Conservation (phyloP, 2,797 vertebrate genomes). For the Anabacerthia variegaticeps region DNA sequence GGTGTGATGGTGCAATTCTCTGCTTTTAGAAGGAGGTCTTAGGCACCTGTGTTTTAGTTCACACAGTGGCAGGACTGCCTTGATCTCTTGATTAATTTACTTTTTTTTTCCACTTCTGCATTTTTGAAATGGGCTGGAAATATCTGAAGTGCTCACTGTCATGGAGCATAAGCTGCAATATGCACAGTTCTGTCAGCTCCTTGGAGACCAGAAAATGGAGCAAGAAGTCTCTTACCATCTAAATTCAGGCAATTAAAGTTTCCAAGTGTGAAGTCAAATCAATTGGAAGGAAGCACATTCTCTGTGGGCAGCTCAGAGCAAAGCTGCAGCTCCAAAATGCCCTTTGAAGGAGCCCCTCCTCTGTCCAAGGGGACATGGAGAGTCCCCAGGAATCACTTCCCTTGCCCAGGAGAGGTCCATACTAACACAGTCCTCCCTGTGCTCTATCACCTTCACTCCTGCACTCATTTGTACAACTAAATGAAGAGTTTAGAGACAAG, state of each 20-base stretch:
- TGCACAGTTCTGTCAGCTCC: neutral
- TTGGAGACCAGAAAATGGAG: neutral
- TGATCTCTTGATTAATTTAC: neutral
- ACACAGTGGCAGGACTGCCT: neutral
- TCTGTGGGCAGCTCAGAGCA: neutral
- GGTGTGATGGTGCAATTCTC: neutral
- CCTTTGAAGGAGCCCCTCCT: neutral
- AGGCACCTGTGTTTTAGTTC: neutral
- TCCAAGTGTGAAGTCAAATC: neutral
- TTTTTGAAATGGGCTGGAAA: neutral
- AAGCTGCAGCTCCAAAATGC: neutral
- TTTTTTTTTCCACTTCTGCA: neutral
- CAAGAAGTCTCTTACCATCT: neutral
- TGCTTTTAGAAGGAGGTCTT: neutral
- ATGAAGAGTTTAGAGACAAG: neutral
- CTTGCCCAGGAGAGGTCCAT: neutral
- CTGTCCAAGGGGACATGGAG: neutral
- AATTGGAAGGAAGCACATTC: neutral
- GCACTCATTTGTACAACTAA: neutral
- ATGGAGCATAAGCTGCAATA: neutral
- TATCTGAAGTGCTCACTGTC: neutral
- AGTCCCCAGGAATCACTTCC: neutral
- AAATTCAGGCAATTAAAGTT: neutral
- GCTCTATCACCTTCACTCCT: neutral
- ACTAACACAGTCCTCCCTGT: neutral